These are phyloP conservation scores for Hydriomena furcata DNA, from an alignment of 2,888 invertebrate species.

Conservation along the genomic window DNA sequence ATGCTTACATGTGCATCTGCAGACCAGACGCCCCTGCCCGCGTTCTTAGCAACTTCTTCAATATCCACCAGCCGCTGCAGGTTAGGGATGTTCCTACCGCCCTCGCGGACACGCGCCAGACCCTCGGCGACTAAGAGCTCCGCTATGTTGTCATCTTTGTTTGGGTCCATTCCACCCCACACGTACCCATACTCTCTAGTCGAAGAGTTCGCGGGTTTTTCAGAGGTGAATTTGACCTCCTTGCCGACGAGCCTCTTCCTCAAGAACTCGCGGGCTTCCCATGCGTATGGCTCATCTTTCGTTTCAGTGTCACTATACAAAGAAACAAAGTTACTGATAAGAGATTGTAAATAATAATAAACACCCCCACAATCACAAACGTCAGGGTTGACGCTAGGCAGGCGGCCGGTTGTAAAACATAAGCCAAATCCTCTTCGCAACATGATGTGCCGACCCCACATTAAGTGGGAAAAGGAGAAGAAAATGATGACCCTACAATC, in stretches of 20 bases:
- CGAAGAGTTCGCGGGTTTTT: conserved; percentile 92
- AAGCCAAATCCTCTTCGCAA: too few relatives aligned
- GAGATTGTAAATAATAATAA: background rate
- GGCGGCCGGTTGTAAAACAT: too few relatives aligned
- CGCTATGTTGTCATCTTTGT: conserved; percentile 93
- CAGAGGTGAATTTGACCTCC: conserved; percentile 92
- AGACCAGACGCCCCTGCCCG: conserved; percentile 93
- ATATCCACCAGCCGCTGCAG: conserved; percentile 89
- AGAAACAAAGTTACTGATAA: background rate
- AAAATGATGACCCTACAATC: too few relatives aligned
- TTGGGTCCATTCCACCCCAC: conserved; percentile 91
- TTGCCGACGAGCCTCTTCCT: conserved; percentile 96
- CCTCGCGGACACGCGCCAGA: conserved; percentile 89
- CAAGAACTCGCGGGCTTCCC: conserved; percentile 98
- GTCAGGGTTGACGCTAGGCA: too few relatives aligned
- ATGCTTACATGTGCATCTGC: conserved; percentile 59
- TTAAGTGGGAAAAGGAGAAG: too few relatives aligned
- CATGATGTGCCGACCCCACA: too few relatives aligned
- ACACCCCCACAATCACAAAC: too few relatives aligned
- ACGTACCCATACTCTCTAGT: conserved; percentile 94
- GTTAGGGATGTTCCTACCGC: conserved; percentile 85
- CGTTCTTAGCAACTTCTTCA: conserved; percentile 94
- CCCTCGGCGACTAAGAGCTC: conserved; percentile 96
- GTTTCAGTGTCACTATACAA: conserved; percentile 84
- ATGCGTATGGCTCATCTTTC: conserved; percentile 97